Base-by-base conservation (phyloP, 2,797 vertebrate genomes). In the Molossus molossus region DNA sequence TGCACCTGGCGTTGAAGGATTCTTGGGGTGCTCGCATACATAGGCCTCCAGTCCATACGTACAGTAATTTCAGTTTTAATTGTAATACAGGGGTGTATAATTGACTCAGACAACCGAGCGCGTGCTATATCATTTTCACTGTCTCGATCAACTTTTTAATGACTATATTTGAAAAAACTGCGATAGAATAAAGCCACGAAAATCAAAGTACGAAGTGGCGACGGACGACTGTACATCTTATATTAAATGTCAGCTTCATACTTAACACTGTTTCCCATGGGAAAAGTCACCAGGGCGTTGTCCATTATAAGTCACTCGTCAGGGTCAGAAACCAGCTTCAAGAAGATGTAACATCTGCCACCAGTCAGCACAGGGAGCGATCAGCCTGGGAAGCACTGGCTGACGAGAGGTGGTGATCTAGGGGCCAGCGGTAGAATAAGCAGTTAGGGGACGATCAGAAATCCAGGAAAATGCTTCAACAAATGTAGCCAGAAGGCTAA, bases 301-400 rank as follows among this genome's bases (percentile, higher is more conserved):
- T 48, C n/a, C 57, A 67, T 13, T 3, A 10, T 3, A 0, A 5
- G 10, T 94, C 69, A 58, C 53, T 88, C 40, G 14, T 82, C 69
- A 89, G 27, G 25, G 21, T 72, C 29, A 12, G 20, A 95, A 94
- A 69, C 20, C n/a, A 90, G 25, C 48, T 67, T 94, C 62, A 90
- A 58, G 55, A 96, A 58, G 93, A n/a, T 65, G 45, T 90, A 92
- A 90, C 25, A 33, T 64, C 17, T 20, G 14, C 17, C 4, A 48
- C 3, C 5, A 77, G 37, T 91, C 70, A 91, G 37, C 55, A 92
- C 12, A 95, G 80, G 14, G 82, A 75, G 8, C 76, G 48, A 50
- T 15, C 50, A 92, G 10, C 57, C n/a, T 70, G 25, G 33, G 15
- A 58, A 53, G 79, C 50, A 6, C 48, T 29, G 58, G 17, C 85